phyloP scores from a whole-genome alignment of 2,888 invertebrate species.

The Chesias legatella region DNA sequence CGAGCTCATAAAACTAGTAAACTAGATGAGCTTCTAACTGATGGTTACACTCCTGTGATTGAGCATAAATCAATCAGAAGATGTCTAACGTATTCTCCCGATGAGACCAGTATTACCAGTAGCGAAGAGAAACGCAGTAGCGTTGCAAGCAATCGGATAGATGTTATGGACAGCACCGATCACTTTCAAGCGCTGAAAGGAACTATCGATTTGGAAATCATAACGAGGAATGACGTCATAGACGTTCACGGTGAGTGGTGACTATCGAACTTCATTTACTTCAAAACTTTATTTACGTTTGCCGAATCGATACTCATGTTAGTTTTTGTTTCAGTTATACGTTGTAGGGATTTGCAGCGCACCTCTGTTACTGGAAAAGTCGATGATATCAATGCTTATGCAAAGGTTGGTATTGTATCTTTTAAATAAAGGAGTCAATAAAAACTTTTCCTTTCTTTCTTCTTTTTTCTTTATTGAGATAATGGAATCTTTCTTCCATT shows the following conservation, averaged over 20 bases:
- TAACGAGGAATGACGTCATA: conserved; percentile 78
- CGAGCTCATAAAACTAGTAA: conserved; percentile 75
- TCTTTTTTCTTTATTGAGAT: too few relatives aligned
- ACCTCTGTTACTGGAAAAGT: conserved; percentile 84
- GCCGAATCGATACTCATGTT: neutral
- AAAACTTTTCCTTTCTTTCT: too few relatives aligned
- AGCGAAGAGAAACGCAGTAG: conserved; percentile 78
- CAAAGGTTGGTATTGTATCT: conserved; percentile 81
- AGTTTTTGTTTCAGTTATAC: conserved; percentile 83
- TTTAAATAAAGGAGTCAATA: too few relatives aligned
- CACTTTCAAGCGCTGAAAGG: conserved; percentile 69
- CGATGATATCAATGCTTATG: conserved; percentile 87
- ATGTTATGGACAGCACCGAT: conserved; percentile 57
- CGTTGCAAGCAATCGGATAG: conserved; percentile 60
- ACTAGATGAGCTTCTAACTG: conserved; percentile 63
- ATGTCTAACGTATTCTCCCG: conserved; percentile 81
- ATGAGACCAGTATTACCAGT: conserved; percentile 71
- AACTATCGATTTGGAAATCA: conserved; percentile 83
- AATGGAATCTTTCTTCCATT: too few relatives aligned
- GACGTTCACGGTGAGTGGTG: conserved; percentile 86
- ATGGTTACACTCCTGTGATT: conserved; percentile 66
- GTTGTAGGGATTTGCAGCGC: conserved; percentile 87
- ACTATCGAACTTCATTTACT: conserved; percentile 53
- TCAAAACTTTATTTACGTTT: conserved; percentile 5
- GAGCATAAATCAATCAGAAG: conserved; percentile 76